These are phyloP conservation scores for Propithecus coquereli DNA, from an alignment of 2,113 vertebrate species.

Conservation along the genomic window DNA sequence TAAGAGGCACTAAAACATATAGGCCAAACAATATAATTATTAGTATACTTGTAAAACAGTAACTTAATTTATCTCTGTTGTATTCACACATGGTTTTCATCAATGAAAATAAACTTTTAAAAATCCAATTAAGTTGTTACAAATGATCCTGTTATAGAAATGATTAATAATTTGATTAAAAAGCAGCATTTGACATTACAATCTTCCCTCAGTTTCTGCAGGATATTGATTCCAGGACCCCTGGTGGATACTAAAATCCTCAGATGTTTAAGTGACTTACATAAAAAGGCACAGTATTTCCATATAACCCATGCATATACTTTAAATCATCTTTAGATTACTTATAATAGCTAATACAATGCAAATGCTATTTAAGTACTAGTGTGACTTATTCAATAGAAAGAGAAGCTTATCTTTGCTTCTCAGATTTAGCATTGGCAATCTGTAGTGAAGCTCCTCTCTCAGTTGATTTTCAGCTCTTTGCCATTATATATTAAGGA, in stretches of 20 bases:
- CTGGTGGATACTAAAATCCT: not conserved
- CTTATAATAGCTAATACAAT: not conserved
- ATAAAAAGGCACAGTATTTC: not conserved
- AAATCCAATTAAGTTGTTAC: not conserved
- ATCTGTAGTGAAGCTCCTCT: not conserved
- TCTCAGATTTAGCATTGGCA: not conserved
- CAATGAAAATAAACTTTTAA: slow-evolving; percentile 11
- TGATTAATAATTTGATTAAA: not conserved
- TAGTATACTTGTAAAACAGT: not conserved
- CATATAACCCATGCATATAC: not conserved
- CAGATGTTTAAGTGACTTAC: not conserved
- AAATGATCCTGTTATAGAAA: not conserved
- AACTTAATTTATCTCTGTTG: not conserved
- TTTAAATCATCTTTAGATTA: not conserved
- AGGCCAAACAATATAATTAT: not conserved
- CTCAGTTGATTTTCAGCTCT: not conserved
- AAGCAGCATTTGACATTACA: not conserved
- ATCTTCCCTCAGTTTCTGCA: not conserved
- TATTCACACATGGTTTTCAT: slow-evolving; percentile 9
- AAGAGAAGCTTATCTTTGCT: not conserved
- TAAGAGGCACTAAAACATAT: slow-evolving; percentile 27
- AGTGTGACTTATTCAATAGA: not conserved
- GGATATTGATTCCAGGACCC: not conserved
- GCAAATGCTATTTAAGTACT: not conserved
- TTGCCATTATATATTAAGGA: not conserved